Conservation (phyloP, 2,888 invertebrate species). For the Synergus laeviventris region DNA sequence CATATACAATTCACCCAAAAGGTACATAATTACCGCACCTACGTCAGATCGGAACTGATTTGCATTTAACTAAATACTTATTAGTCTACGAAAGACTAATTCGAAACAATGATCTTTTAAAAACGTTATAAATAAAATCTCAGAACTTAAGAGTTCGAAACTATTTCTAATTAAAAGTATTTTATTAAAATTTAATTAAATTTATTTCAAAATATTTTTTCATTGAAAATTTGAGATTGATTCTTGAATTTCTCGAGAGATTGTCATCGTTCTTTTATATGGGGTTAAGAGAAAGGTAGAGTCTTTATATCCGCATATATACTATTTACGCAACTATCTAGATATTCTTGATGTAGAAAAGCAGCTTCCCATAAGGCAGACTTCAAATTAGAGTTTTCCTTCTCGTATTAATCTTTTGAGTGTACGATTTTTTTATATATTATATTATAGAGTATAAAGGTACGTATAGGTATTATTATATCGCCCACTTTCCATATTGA, state of each 20-base stretch:
- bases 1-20: neutral
- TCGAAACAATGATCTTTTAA: too few relatives aligned
- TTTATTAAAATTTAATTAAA: neutral
- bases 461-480: neutral
- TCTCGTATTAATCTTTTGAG: neutral
- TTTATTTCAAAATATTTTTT: neutral
- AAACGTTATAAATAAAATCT: neutral
- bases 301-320: conserved; percentile 1
- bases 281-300: conserved; percentile 37
- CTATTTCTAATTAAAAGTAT: neutral
- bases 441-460: neutral
- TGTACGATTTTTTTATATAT: neutral
- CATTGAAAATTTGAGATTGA: neutral
- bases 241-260: neutral
- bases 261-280: conserved; percentile 8
- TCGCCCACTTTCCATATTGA: neutral
- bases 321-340: conserved; percentile 31
- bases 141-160: neutral
- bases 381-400: neutral
- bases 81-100: too few relatives aligned
- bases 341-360: conserved; percentile 36
- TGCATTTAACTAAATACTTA: neutral
- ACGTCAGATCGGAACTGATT: neutral
- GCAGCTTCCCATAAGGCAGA: conserved; percentile 20
- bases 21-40: neutral